These are phyloP conservation scores for Eupsittula cactorum DNA, from an alignment of 2,113 vertebrate species.

Conservation along the genomic window DNA sequence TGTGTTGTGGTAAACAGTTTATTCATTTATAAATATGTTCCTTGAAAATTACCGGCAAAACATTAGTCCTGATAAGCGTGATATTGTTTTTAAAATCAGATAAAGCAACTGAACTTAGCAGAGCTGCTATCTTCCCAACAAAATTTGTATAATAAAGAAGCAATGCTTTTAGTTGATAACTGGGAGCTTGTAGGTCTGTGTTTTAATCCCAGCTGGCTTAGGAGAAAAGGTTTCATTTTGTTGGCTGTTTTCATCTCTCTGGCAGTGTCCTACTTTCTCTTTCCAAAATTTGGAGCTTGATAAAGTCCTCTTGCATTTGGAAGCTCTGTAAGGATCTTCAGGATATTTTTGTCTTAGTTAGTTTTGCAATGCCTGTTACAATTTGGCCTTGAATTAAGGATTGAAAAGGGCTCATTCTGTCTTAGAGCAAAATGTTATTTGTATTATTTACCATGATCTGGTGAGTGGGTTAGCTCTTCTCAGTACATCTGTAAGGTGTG, in stretches of 20 bases:
- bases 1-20: background rate
- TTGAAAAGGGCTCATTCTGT: background rate
- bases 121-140: background rate
- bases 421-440: background rate
- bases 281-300: background rate
- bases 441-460: fast-evolving
- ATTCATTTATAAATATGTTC: background rate
- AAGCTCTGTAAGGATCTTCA: background rate
- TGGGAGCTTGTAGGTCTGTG: background rate
- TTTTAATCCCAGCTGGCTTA: background rate
- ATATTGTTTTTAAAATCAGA: background rate
- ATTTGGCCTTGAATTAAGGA: background rate
- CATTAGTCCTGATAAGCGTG: background rate
- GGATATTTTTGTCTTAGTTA: background rate
- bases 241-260: background rate
- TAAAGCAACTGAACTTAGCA: background rate
- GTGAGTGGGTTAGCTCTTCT: background rate
- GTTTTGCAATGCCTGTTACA: background rate
- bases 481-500: fast-evolving
- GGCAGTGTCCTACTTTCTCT: background rate
- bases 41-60: background rate
- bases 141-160: background rate
- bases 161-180: background rate
- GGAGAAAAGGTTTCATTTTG: background rate
- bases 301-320: background rate